These are phyloP conservation scores for Hirundo rustica DNA, from an alignment of 2,797 vertebrate genomes.

Conservation along the genomic window DNA sequence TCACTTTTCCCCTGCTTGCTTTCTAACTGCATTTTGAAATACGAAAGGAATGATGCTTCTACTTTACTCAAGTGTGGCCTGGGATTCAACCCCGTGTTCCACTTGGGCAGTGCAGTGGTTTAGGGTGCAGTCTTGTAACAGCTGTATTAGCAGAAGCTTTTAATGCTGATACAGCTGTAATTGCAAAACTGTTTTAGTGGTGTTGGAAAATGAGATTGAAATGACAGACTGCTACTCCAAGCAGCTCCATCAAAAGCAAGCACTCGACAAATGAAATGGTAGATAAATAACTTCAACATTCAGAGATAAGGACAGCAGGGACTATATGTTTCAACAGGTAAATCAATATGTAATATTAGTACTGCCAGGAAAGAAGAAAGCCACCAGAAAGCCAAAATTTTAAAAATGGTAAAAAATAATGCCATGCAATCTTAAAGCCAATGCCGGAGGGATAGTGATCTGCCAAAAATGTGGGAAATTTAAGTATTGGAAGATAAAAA, in stretches of 20 bases:
- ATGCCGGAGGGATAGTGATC: not conserved
- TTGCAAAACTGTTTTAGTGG: not conserved
- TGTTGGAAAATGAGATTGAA: not conserved
- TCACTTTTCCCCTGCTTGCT: not conserved
- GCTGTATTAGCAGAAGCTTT: not conserved
- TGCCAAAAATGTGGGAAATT: not conserved
- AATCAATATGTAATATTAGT: not conserved
- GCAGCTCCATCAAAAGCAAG: not conserved
- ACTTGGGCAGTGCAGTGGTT: not conserved
- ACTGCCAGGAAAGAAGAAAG: not conserved
- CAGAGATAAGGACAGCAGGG: not conserved
- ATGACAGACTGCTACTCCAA: not conserved
- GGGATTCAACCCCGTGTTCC: fast-evolving
- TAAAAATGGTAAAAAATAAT: not conserved
- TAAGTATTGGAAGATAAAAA: not conserved
- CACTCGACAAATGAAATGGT: not conserved
- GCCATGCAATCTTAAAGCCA: not conserved
- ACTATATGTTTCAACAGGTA: not conserved
- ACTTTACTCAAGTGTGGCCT: not conserved
- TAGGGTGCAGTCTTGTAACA: not conserved
- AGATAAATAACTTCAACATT: not conserved
- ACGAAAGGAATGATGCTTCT: not conserved
- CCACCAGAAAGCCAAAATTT: not conserved
- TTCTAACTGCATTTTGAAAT: not conserved
- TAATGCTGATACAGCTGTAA: not conserved